Conservation (phyloP, 2,888 invertebrate species). For the Boloria selene region DNA sequence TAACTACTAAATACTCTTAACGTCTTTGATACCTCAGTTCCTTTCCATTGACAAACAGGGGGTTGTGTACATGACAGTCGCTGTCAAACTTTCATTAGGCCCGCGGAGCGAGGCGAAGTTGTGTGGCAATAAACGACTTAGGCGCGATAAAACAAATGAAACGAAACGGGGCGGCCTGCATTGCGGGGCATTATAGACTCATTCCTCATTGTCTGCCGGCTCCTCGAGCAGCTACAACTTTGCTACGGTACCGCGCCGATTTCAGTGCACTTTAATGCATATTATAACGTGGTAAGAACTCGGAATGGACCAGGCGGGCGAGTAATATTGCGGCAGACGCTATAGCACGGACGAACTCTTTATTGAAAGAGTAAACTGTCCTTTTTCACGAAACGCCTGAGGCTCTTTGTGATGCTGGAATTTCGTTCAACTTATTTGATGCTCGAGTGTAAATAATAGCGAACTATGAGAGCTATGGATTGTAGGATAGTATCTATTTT, state of each 20-base stretch:
- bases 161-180: slow-evolving; percentile 68
- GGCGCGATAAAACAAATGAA: slow-evolving; percentile 77
- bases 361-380: slow-evolving; percentile 80
- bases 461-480: slow-evolving; percentile 62
- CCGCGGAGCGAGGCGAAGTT: slow-evolving; percentile 57
- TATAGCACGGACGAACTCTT: slow-evolving; percentile 63
- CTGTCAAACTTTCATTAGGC: slow-evolving; percentile 77
- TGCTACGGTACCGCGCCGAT: slow-evolving; percentile 56
- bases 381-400: slow-evolving; percentile 73
- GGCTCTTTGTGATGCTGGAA: slow-evolving; percentile 65
- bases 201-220: slow-evolving; percentile 77
- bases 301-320: slow-evolving; percentile 69
- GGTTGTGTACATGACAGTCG: slow-evolving; percentile 70
- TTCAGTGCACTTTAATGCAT: slow-evolving; percentile 77
- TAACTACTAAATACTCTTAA: slow-evolving; percentile 82
- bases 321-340: slow-evolving; percentile 69
- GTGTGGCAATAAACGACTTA: slow-evolving; percentile 76
- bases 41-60: slow-evolving; percentile 74
- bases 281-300: slow-evolving; percentile 78
- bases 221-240: slow-evolving; percentile 60
- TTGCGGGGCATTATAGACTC: slow-evolving; percentile 77
- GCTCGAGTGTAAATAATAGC: slow-evolving; percentile 70
- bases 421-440: slow-evolving; percentile 73
- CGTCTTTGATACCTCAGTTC: slow-evolving; percentile 78
- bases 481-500: slow-evolving; percentile 58